Evolutionary conservation across 2,797 vertebrate species (phyloP).

Genomic region (Synaphobranchus kaupii): DNA sequence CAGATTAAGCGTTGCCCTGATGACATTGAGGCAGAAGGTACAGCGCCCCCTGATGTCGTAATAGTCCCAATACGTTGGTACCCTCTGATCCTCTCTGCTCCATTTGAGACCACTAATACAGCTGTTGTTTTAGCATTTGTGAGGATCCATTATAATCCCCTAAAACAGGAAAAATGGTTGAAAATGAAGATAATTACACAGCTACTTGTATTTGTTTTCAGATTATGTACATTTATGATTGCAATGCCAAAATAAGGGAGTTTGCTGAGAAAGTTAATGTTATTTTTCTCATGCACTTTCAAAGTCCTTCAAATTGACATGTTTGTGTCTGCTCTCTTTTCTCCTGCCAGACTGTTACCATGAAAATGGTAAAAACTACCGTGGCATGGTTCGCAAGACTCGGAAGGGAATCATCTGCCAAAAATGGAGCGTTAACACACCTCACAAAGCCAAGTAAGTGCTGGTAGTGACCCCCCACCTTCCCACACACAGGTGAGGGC

Average conservation of each 20-base stretch:
- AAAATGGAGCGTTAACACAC: constrained; percentile 82
- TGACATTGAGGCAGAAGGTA: constrained; percentile 84
- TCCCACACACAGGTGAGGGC: background rate
- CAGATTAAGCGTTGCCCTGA: constrained; percentile 92
- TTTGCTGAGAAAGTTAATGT: background rate
- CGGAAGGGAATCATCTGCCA: constrained; percentile 92
- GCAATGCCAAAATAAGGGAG: background rate
- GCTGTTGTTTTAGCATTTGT: background rate
- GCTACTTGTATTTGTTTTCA: background rate
- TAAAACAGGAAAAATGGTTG: background rate
- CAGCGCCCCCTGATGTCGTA: background rate
- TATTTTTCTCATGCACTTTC: background rate
- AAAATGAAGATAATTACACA: background rate
- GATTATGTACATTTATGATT: background rate
- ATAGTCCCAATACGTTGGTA: background rate
- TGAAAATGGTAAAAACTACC: constrained; percentile 82
- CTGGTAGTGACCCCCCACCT: fast-evolving
- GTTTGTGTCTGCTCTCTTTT: background rate
- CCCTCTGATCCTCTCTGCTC: background rate
- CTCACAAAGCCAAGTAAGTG: constrained; percentile 83
- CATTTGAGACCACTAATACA: background rate
- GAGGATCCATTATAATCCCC: background rate
- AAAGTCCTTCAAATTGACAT: background rate
- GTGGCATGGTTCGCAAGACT: constrained; percentile 83
- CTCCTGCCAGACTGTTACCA: constrained; percentile 77